Evolutionary conservation across 2,797 vertebrate species (phyloP), one percentile per base, ranked within the genome.

Genomic region (Gephyroberyx darwinii): DNA sequence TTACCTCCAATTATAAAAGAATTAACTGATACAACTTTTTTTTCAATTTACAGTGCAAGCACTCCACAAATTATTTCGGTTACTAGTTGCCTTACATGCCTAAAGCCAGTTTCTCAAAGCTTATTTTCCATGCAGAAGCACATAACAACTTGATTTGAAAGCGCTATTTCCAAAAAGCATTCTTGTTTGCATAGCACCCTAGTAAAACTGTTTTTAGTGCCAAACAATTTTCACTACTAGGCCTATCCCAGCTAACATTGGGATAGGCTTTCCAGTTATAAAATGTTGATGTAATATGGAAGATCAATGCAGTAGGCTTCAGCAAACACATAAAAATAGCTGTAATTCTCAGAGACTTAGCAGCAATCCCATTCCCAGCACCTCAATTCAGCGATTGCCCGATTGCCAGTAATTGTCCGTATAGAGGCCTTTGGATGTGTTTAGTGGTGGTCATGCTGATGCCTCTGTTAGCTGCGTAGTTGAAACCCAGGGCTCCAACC

Each of bases 31-130:
- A 74, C 75, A 71, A 73, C 77, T 85, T 83, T 83, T 81, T 57
- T 59, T 82, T 84, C 86, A 69, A 71, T 82, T 82, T 73, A 77
- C 79, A 81, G 57, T 72, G 57, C 66, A 73, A 81, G 80, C 58
- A 74, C 78, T 83, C 59, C 39, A 51, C 74, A 52, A 68, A 84
- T 57, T 78, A 31, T 81, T 77, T 63, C 74, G 37, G 67, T 71
- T 63, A 47, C 63, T 70, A 73, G 84, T 75, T 59, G 66, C 67
- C 74, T 71, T 35, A 78, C 65, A 65, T 70, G 72, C 39, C 52
- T 56, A 74, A 66, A 77, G 73, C 35, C 53, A 48, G 58, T 69
- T 71, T 72, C n/a, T 43, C 20, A 66, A 79, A 69, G 70, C 50
- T 63, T 65, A 81, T 82, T 76, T 71, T 43, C 33, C 47, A 63